These are phyloP conservation scores for Netelia fuscicornis DNA, from an alignment of 2,888 invertebrate genomes.

Conservation along the genomic window DNA sequence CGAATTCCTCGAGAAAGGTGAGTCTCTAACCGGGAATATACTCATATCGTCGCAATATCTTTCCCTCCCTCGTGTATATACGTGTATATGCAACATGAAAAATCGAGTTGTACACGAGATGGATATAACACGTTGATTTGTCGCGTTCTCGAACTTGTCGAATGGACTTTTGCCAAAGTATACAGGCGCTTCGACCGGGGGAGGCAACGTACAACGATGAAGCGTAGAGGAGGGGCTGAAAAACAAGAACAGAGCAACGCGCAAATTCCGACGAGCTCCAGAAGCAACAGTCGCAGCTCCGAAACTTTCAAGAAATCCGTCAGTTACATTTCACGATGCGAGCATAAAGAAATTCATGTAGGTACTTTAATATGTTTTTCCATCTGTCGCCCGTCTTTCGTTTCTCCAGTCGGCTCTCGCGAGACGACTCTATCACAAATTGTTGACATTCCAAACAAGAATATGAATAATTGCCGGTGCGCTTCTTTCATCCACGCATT, in stretches of 20 bases:
- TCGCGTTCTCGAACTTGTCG: conserved; percentile 42
- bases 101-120: conserved; percentile 38
- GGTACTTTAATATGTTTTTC: conserved; percentile 48
- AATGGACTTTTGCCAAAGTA: conserved; percentile 58
- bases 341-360: conserved; percentile 25
- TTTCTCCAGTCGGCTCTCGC: neutral
- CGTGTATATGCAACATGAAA: conserved; percentile 6
- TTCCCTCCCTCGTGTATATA: neutral
- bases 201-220: neutral
- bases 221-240: neutral
- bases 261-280: conserved; percentile 33
- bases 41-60: neutral
- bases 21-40: neutral
- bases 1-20: neutral
- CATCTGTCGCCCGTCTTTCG: conserved; percentile 49
- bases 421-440: conserved; percentile 19
- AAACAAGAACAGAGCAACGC: conserved; percentile 8
- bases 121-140: conserved; percentile 43
- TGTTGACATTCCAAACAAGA: conserved; percentile 53
- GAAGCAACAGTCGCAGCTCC: conserved; percentile 34
- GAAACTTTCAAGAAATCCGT: conserved; percentile 35
- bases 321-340: conserved; percentile 20
- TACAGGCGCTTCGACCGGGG: conserved; percentile 21
- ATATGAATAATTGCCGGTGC: conserved; percentile 32
- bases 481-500: conserved; percentile 14